These are phyloP conservation scores for Centropus bengalensis DNA, from an alignment of 2,113 vertebrate genomes.

Conservation along the genomic window DNA sequence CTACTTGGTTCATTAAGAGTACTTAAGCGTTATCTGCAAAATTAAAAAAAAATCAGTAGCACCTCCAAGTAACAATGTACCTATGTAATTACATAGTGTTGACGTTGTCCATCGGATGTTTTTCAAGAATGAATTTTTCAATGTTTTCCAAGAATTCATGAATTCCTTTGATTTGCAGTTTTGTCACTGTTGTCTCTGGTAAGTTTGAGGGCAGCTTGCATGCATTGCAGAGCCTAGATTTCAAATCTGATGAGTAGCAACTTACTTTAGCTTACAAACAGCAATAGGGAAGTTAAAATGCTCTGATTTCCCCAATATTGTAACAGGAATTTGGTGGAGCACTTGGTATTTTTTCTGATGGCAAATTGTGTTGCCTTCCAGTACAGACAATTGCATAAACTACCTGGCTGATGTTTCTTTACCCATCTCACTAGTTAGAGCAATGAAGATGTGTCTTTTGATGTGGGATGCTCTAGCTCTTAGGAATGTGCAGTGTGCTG, in stretches of 20 bases:
- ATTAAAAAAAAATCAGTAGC: neutral
- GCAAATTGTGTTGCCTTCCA: neutral
- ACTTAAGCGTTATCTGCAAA: neutral
- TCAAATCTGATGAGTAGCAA: neutral
- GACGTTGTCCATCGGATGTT: neutral
- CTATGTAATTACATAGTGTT: neutral
- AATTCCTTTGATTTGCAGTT: neutral
- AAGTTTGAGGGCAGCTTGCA: neutral
- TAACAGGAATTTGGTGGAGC: neutral
- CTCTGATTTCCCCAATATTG: neutral
- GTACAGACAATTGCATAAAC: neutral
- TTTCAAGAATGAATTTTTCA: neutral
- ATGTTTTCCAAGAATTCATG: too few species aligned
- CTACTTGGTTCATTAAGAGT: neutral
- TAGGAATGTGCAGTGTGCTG: fast-evolving
- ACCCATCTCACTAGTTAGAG: neutral
- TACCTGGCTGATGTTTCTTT: neutral
- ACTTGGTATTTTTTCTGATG: neutral
- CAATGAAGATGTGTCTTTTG: neutral
- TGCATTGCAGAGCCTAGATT: neutral
- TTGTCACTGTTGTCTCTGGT: neutral
- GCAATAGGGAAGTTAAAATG: neutral
- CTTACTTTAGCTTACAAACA: neutral
- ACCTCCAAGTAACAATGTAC: neutral
- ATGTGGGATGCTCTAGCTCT: neutral